phyloP scores from a whole-genome alignment of 2,888 invertebrate genomes.

The Norana najaformis region DNA sequence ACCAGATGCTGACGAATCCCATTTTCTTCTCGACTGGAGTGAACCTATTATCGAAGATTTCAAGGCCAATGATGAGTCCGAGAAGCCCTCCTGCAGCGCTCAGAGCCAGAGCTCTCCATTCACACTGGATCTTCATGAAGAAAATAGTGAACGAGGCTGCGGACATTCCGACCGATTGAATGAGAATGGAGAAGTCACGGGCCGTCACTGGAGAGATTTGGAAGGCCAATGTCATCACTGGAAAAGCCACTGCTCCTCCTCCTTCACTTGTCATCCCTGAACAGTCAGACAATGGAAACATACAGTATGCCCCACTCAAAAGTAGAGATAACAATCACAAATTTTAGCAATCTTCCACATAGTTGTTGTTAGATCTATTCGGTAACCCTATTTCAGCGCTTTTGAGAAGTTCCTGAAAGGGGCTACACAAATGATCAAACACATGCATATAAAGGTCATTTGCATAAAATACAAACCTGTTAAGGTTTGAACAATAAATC shows the following conservation, averaged over 20 bases:
- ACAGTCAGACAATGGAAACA: background rate
- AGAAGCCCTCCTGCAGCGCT: slow-evolving; percentile 50
- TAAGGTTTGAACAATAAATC: no score
- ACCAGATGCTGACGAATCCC: slow-evolving; percentile 57
- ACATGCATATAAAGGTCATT: no score
- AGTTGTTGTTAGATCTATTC: no score
- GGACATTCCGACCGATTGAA: slow-evolving; percentile 52
- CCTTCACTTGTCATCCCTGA: slow-evolving; percentile 46
- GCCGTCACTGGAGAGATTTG: slow-evolving; percentile 37
- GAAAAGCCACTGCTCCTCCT: slow-evolving; percentile 45
- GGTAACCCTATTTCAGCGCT: no score
- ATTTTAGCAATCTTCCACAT: no score
- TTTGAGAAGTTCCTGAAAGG: no score
- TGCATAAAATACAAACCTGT: no score
- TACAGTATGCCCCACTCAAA: no score
- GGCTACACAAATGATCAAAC: no score
- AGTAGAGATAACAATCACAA: no score
- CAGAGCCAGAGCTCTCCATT: slow-evolving; percentile 48
- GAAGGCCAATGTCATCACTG: slow-evolving; percentile 45
- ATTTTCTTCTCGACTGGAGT: slow-evolving; percentile 54
- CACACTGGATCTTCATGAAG: slow-evolving; percentile 49
- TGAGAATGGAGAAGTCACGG: slow-evolving; percentile 44
- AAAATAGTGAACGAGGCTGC: slow-evolving; percentile 54
- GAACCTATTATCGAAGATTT: slow-evolving; percentile 50
- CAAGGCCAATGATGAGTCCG: slow-evolving; percentile 54